Evolutionary conservation across 2,888 invertebrate genomes (phyloP).

Genomic region (Azorinus chamasolen): DNA sequence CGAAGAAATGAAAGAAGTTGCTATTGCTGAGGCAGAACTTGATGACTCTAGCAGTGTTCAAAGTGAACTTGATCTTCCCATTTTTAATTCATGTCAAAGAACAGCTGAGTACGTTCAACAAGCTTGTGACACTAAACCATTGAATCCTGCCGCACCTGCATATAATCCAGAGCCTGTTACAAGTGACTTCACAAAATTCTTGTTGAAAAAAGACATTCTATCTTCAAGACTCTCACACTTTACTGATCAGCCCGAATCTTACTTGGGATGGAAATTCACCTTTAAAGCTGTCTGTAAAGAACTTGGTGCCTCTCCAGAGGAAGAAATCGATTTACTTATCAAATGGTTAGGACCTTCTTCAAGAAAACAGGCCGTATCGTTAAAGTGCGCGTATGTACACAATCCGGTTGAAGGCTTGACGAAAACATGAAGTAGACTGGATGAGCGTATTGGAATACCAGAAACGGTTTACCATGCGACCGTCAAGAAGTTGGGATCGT

Average conservation of each 20-base stretch:
- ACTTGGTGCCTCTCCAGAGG: constrained; percentile 13
- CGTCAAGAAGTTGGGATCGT: constrained; percentile 23
- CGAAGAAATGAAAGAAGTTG: constrained; percentile 2
- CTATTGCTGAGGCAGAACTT: constrained; percentile 1
- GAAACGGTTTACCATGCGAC: constrained; percentile 21
- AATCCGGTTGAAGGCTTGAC: constrained; percentile 16
- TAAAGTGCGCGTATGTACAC: constrained; percentile 13
- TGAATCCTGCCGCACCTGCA: not conserved
- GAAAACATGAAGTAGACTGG: constrained; percentile 33
- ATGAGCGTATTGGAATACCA: constrained; percentile 27
- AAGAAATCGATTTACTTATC: constrained; percentile 36
- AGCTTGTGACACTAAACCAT: not conserved
- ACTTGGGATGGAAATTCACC: constrained; percentile 26
- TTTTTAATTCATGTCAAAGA: too few relatives aligned
- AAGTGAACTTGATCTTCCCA: too few relatives aligned
- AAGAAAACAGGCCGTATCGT: constrained; percentile 12
- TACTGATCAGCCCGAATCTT: constrained; percentile 30
- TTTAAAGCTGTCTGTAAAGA: constrained; percentile 32
- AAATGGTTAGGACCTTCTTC: constrained; percentile 19
- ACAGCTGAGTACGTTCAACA: not conserved
- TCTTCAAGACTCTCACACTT: constrained; percentile 11
- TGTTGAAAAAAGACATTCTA: constrained; percentile 26
- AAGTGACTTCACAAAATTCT: constrained; percentile 24
- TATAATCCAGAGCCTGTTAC: not conserved
- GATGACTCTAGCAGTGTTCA: not conserved